Conservation (phyloP, 2,113 vertebrate genomes). For the Rhipidura dahli region DNA sequence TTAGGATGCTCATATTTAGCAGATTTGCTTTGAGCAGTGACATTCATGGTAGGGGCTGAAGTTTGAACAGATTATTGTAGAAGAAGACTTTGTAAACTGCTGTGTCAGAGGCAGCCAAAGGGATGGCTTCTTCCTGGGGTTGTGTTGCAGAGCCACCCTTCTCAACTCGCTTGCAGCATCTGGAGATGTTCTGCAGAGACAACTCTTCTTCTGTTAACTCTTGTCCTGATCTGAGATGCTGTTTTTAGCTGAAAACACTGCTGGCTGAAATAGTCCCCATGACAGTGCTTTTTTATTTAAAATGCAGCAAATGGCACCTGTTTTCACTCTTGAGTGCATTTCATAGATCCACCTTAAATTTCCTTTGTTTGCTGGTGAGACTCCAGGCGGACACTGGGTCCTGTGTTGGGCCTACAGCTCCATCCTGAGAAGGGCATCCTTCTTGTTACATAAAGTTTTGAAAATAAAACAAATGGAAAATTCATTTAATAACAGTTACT, state of each 20-base stretch:
- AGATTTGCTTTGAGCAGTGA: background rate
- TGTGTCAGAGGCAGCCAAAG: background rate
- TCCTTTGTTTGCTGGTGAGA: background rate
- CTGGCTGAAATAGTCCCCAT: background rate
- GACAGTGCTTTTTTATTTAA: background rate
- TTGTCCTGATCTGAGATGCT: background rate
- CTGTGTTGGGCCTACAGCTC: background rate
- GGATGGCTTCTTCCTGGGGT: background rate
- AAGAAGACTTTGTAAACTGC: background rate
- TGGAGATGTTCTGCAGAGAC: background rate
- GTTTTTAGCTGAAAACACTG: background rate
- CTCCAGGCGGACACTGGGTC: background rate
- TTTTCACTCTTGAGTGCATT: background rate
- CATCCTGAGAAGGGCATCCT: background rate
- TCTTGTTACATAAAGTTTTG: background rate
- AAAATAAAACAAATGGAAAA: background rate
- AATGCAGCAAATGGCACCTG: background rate
- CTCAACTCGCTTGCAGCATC: fast-evolving
- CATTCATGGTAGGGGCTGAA: background rate
- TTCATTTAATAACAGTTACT: background rate
- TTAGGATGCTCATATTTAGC: background rate
- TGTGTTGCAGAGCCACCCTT: background rate
- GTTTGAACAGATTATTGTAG: background rate
- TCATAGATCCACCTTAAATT: background rate
- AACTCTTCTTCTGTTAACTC: background rate